Conservation (phyloP, 2,888 invertebrate species). For the Rhagonycha fulva region DNA sequence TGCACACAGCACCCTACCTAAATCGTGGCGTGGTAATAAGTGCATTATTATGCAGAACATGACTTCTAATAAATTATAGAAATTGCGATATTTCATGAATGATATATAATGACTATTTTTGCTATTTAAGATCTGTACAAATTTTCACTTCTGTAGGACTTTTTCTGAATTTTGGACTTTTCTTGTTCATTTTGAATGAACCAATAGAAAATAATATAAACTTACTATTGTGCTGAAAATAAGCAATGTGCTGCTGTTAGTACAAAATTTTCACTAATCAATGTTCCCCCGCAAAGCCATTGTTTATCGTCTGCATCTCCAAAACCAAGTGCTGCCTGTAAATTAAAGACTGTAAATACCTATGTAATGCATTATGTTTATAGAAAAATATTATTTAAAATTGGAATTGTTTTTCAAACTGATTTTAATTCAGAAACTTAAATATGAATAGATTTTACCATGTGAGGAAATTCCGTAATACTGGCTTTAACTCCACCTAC, state of each 20-base stretch:
- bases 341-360: neutral
- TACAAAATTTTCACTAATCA: slow-evolving; percentile 67
- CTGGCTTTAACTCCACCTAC: slow-evolving; percentile 40
- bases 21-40: too few species aligned
- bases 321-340: slow-evolving; percentile 47
- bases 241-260: slow-evolving; percentile 72
- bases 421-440: neutral
- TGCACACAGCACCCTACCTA: too few species aligned
- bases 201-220: neutral
- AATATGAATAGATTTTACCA: slow-evolving; percentile 40
- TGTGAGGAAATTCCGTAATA: slow-evolving; percentile 50
- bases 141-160: too few species aligned
- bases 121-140: too few species aligned
- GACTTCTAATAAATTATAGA: too few species aligned
- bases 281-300: slow-evolving; percentile 68
- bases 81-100: too few species aligned
- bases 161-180: neutral
- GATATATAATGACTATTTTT: too few species aligned
- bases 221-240: slow-evolving; percentile 39
- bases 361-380: neutral
- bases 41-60: too few species aligned
- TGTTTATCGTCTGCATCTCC: slow-evolving; percentile 44
- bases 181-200: neutral
- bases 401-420: neutral
- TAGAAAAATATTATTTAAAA: neutral